Percentiles rank a stretch among this genome's conserved stretches.
phyloP scores from a whole-genome alignment of 2,888 invertebrate species.

The Ischnus inquisitorius region DNA sequence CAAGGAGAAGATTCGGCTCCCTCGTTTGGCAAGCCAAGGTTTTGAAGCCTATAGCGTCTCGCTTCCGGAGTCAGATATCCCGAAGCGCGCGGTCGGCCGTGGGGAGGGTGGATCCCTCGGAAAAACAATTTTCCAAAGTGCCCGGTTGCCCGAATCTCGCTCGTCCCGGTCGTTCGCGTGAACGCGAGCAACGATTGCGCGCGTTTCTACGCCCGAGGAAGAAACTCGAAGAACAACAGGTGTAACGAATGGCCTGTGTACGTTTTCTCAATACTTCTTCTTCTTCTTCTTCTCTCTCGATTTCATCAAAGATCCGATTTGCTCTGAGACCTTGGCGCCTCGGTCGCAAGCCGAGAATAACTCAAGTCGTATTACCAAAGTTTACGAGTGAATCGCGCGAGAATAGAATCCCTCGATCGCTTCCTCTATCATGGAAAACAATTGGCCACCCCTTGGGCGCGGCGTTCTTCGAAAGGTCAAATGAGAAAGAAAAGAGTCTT shows the following conservation, averaged over 20 bases:
- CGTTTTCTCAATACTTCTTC: constrained; percentile 6
- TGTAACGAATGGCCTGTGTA: constrained; percentile 68
- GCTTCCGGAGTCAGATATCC: constrained; percentile 41
- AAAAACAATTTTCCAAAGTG: constrained; percentile 68
- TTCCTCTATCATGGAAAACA: constrained; percentile 22
- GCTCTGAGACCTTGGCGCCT: constrained; percentile 53
- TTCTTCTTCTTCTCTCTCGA: constrained; percentile 28
- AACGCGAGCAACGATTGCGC: neutral
- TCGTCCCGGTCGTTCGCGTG: constrained; percentile 46
- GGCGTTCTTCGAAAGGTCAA: neutral
- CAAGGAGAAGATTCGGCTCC: neutral
- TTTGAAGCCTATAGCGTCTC: constrained; percentile 3
- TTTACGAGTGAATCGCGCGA: constrained; percentile 60
- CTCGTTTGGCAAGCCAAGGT: constrained; percentile 30
- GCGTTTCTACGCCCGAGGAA: constrained; percentile 19
- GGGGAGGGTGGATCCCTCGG: constrained; percentile 4
- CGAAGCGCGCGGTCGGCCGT: neutral
- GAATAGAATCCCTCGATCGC: constrained; percentile 26
- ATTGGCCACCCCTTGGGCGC: neutral
- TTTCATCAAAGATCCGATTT: constrained; percentile 65
- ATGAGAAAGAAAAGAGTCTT: neutral
- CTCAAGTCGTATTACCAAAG: constrained; percentile 64
- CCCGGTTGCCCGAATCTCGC: constrained; percentile 32
- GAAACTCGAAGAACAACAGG: constrained; percentile 67
- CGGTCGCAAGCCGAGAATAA: constrained; percentile 12